Percentiles rank a stretch among this genome's conserved stretches.
Conservation (phyloP, 2,113 vertebrate species). For the Amazona vittata region DNA sequence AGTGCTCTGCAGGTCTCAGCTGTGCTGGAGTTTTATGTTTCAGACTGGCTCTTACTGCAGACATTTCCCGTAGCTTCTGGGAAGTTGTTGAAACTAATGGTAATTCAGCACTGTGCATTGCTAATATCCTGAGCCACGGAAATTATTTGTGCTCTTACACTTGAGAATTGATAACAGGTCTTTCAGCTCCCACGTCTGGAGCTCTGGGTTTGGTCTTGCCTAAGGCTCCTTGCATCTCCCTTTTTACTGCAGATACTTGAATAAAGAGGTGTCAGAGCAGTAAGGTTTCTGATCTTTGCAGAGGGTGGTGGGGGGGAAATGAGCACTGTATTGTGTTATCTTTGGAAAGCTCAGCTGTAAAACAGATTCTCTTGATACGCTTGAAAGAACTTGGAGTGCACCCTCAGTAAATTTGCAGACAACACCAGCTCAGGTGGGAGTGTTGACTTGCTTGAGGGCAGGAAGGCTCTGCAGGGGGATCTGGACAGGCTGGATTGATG, state of each 20-base stretch:
- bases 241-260: background rate
- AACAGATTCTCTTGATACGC: background rate
- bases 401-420: background rate
- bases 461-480: background rate
- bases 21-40: background rate
- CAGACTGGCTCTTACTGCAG: background rate
- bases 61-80: background rate
- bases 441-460: background rate
- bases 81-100: background rate
- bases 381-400: background rate
- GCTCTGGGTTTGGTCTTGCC: background rate
- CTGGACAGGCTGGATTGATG: background rate
- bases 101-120: background rate
- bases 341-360: background rate
- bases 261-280: background rate
- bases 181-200: background rate
- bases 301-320: background rate
- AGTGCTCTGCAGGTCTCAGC: background rate
- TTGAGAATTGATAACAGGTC: background rate
- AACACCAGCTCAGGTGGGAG: background rate
- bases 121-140: background rate
- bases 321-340: background rate
- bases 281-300: background rate
- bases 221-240: background rate
- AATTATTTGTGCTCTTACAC: background rate